A percentile compares a stretch with the other conserved stretches of the same genome.
phyloP scores from a whole-genome alignment of 2,113 vertebrate genomes.

The Pterophyllum scalare region DNA sequence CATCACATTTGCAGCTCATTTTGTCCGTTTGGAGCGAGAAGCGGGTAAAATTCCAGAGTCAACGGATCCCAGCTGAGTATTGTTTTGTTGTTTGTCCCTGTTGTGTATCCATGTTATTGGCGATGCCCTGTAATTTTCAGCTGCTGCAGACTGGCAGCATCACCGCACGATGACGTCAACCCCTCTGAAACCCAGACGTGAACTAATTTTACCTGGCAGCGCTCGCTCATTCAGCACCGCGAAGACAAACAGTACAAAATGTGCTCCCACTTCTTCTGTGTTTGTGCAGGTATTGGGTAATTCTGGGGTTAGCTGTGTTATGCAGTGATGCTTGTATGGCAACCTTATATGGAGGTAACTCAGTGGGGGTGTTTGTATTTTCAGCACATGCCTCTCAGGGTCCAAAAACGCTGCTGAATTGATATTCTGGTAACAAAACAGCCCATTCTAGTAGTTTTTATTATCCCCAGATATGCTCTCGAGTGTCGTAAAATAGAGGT shows the following conservation, averaged over 20 bases:
- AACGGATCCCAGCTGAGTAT: background rate
- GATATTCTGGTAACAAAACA: constrained; percentile 34
- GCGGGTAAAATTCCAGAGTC: background rate
- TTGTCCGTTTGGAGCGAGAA: background rate
- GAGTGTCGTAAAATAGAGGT: constrained; percentile 15
- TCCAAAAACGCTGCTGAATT: constrained; percentile 24
- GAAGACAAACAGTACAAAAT: constrained; percentile 15
- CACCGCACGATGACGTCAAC: constrained; percentile 44
- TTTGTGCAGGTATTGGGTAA: constrained; percentile 43
- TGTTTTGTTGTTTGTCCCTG: constrained; percentile 49
- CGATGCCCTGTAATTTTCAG: constrained; percentile 56
- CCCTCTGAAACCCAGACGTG: constrained; percentile 20
- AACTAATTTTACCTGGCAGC: constrained; percentile 17
- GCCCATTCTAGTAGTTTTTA: constrained; percentile 17
- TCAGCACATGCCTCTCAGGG: constrained; percentile 29
- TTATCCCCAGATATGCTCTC: constrained; percentile 9
- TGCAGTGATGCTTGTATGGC: background rate
- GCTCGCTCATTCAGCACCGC: constrained; percentile 10
- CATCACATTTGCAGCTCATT: background rate
- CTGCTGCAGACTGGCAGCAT: constrained; percentile 30
- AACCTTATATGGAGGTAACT: constrained; percentile 49
- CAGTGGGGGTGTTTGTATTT: constrained; percentile 12
- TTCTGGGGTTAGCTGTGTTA: constrained; percentile 23
- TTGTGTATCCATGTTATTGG: constrained; percentile 39
- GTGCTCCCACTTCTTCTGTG: background rate